Evolutionary conservation across 2,113 vertebrate species (phyloP).

Genomic region (Vulpes ferrilata): DNA sequence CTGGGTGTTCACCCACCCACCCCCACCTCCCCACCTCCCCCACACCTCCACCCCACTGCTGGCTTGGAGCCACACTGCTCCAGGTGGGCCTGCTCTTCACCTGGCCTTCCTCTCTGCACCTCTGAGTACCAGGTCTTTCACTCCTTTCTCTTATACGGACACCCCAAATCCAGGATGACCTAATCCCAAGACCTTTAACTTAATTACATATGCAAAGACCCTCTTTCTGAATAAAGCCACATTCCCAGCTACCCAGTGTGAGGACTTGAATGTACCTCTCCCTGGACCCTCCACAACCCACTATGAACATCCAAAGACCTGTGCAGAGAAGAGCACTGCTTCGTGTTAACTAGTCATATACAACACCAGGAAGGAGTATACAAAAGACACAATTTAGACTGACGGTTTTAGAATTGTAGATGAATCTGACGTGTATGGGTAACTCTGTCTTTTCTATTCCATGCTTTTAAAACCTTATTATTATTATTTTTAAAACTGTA

Average conservation of each 20-base stretch:
- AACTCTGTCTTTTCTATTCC: not conserved
- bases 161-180: not conserved
- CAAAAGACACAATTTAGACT: not conserved
- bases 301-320: not conserved
- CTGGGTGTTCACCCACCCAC: too few relatives aligned
- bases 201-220: not conserved
- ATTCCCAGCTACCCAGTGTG: not conserved
- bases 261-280: not conserved
- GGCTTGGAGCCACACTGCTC: not conserved
- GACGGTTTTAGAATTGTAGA: not conserved
- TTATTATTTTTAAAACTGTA: not conserved
- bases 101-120: fast-evolving
- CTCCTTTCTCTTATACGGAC: not conserved
- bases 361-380: not conserved
- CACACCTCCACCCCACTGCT: too few relatives aligned
- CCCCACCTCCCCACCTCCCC: too few relatives aligned
- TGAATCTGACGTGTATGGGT: not conserved
- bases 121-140: not conserved
- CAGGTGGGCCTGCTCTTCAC: not conserved
- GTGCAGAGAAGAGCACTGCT: not conserved
- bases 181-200: not conserved
- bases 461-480: not conserved
- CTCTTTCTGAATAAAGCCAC: not conserved
- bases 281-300: not conserved
- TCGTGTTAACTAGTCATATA: not conserved